phyloP scores from a whole-genome alignment of 1,140 invertebrate species.

The Eulimnadia texana region DNA sequence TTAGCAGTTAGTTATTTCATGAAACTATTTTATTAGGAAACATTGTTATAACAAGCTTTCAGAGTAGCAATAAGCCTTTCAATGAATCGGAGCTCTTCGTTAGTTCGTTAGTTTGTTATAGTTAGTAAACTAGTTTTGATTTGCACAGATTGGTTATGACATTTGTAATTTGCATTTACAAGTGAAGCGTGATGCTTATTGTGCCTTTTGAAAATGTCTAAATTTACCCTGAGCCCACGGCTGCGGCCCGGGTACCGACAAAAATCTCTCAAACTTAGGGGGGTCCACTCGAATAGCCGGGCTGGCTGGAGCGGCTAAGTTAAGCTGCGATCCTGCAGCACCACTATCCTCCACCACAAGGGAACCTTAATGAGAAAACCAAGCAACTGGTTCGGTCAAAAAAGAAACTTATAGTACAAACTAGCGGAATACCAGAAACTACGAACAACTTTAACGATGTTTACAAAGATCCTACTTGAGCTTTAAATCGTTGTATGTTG shows the following conservation, averaged over 20 bases:
- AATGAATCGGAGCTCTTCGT: too few species aligned
- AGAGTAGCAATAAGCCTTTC: too few species aligned
- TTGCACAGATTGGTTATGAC: too few species aligned
- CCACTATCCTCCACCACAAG: constrained; percentile 13
- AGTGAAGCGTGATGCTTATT: too few species aligned
- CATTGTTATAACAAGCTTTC: too few species aligned
- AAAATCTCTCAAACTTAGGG: constrained; percentile 51
- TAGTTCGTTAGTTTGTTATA: too few species aligned
- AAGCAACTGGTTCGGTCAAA: not conserved
- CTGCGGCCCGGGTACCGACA: constrained; percentile 39
- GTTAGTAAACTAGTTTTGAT: too few species aligned
- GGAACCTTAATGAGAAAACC: constrained; percentile 2
- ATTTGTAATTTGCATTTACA: too few species aligned
- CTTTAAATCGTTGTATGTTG: not conserved
- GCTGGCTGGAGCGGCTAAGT: constrained; percentile 28
- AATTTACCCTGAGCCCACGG: not conserved
- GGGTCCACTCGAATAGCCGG: constrained; percentile 32
- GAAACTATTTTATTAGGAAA: too few species aligned
- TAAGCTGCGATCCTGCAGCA: constrained; percentile 2
- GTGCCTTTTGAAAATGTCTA: not conserved
- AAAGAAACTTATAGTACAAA: too few species aligned
- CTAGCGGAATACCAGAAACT: not conserved
- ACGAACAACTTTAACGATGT: not conserved
- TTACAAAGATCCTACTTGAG: not conserved
- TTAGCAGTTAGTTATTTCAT: too few species aligned